A percentile compares a stretch with the other conserved stretches of the same genome.
phyloP scores from a whole-genome alignment of 1,140 invertebrate genomes.

The Ceratina australensis region DNA sequence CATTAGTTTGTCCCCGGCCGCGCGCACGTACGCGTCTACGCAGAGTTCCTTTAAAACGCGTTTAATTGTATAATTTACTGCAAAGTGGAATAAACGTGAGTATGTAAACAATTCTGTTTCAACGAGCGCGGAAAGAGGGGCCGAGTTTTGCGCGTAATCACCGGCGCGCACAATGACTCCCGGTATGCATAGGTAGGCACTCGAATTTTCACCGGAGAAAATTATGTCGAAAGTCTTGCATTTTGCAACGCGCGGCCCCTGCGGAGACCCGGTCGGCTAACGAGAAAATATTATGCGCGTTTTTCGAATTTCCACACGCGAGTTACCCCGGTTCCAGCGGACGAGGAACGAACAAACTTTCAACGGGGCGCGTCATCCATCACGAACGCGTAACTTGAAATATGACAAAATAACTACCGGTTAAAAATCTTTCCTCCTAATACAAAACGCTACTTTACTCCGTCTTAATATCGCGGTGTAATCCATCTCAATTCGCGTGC shows the following conservation, averaged over 20 bases:
- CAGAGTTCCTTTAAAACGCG: too few species aligned
- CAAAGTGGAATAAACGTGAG: neutral
- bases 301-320: neutral
- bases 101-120: constrained; percentile 10
- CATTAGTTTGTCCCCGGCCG: too few species aligned
- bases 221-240: neutral
- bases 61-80: constrained; percentile 3
- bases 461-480: too few species aligned
- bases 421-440: too few species aligned
- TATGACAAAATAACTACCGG: too few species aligned
- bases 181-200: neutral
- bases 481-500: too few species aligned
- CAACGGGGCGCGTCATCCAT: too few species aligned
- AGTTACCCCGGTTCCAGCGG: neutral
- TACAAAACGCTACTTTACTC: too few species aligned
- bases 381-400: too few species aligned
- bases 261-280: too few species aligned
- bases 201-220: neutral
- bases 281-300: neutral
- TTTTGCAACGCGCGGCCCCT: neutral
- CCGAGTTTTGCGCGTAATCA: constrained; percentile 1
- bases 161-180: neutral
- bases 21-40: too few species aligned
- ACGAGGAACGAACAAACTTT: too few species aligned
- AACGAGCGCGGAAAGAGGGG: neutral